These are phyloP conservation scores for Nipponacmea schrenckii DNA, from an alignment of 2,888 invertebrate genomes.

Conservation along the genomic window DNA sequence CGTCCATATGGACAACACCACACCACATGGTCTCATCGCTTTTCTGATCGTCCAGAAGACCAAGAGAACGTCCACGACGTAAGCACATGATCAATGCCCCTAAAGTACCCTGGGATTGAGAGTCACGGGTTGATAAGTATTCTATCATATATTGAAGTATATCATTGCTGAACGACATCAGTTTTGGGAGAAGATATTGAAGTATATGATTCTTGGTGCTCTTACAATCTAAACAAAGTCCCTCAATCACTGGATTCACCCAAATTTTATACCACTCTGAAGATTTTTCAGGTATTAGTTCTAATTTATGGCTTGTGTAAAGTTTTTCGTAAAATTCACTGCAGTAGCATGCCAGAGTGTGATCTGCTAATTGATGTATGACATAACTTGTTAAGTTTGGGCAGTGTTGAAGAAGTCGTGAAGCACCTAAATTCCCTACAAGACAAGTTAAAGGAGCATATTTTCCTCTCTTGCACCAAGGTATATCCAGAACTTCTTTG, in stretches of 20 bases:
- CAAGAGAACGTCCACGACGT: slow-evolving; percentile 53
- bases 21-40: slow-evolving; percentile 69
- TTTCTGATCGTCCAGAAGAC: slow-evolving; percentile 35
- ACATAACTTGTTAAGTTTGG: slow-evolving; percentile 66
- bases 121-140: slow-evolving; percentile 29
- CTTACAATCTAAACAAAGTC: slow-evolving; percentile 46
- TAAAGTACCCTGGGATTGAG: slow-evolving; percentile 22
- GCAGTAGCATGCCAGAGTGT: slow-evolving; percentile 69
- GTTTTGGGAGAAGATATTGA: slow-evolving; percentile 59
- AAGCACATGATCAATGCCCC: slow-evolving; percentile 62
- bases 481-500: slow-evolving; percentile 46
- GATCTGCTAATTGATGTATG: slow-evolving; percentile 64
- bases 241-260: slow-evolving; percentile 68
- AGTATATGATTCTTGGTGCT: slow-evolving; percentile 51
- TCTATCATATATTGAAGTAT: slow-evolving; percentile 49
- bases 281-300: slow-evolving; percentile 12
- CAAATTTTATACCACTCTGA: slow-evolving; percentile 71
- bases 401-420: slow-evolving; percentile 61
- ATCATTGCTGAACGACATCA: slow-evolving; percentile 50
- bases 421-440: slow-evolving; percentile 68
- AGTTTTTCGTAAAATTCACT: slow-evolving; percentile 72
- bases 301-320: slow-evolving; percentile 48
- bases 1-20: slow-evolving; percentile 71
- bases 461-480: slow-evolving; percentile 63
- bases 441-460: slow-evolving; percentile 61